Percentiles rank a stretch among this genome's conserved stretches.
Evolutionary conservation across 2,797 vertebrate genomes (phyloP).

Genomic region (Sebastolobus alascanus): DNA sequence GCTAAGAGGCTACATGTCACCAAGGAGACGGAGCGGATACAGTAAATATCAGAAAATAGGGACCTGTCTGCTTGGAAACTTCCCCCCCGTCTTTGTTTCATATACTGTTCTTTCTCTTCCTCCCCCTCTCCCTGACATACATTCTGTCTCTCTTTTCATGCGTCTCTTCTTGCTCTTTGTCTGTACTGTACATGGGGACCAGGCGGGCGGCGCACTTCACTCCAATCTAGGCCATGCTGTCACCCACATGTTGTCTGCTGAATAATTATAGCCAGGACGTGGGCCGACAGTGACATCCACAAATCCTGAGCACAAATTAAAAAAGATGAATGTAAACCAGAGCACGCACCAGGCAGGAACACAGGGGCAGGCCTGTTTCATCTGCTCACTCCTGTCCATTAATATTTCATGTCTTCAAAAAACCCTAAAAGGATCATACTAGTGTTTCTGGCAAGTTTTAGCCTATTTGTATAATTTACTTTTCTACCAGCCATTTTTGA

Average conservation of each 20-base stretch:
- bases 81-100: not conserved
- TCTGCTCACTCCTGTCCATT: conserved; percentile 19
- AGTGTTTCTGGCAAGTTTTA: conserved; percentile 5
- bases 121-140: conserved; percentile 14
- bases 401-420: conserved; percentile 27
- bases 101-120: not conserved
- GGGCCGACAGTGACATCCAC: conserved; percentile 32
- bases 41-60: conserved; percentile 9
- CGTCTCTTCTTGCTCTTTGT: conserved; percentile 16
- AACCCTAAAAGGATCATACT: not conserved
- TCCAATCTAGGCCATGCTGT: conserved; percentile 49
- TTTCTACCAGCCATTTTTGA: not conserved
- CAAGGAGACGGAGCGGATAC: not conserved
- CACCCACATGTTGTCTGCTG: conserved; percentile 46
- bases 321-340: conserved; percentile 44
- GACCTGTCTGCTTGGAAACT: not conserved
- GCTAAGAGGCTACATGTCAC: not conserved
- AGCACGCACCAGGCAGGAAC: not conserved
- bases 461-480: conserved; percentile 8
- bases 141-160: not conserved
- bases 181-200: conserved; percentile 6
- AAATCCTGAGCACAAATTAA: conserved; percentile 41
- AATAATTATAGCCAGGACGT: conserved; percentile 34
- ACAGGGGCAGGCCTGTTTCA: not conserved
- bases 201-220: conserved; percentile 1